Evolutionary conservation across 2,113 vertebrate genomes (phyloP), one percentile per base, ranked within the genome.

Genomic region (Antigone vipio): DNA sequence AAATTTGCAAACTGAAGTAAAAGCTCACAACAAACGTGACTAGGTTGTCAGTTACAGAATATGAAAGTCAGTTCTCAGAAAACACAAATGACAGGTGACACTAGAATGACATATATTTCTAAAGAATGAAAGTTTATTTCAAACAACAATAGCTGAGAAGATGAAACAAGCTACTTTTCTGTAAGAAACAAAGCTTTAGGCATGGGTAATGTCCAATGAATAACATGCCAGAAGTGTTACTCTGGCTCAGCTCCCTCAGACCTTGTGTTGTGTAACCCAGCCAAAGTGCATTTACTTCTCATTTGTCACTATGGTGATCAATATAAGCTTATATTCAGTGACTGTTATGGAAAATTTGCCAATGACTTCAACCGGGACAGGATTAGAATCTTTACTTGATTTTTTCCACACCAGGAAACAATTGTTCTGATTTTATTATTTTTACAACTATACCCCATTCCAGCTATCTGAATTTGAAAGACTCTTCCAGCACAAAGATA

Each of bases 251-350:
- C 50, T 92, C 63, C 49, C 20, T 58, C 27, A 62, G 30, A 15
- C 34, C 53, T 84, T 62, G 38, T 66, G 15, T 88, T 88, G 17
- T 93, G 38, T 80, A 86, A 88, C 17, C 32, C 47, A 84, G 60
- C 23, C 12, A 8, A 92, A 83, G 63, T 29, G 38, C 76, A 69
- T 86, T 88, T 93, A 68, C 18, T 91, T 86, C 47, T 92, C 49
- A n/a, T 90, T 94, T 95, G 73, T 88, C 72, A 60, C 95, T 76
- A 38, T 62, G 59, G 55, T 86, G 72, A 93, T 69, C 32, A 77
- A 49, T 81, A 69, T 47, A 80, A 91, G 29, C 26, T 93, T 80
- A 56, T 45, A 88, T 53, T 32, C 30, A 91, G 16, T 34, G 19
- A 88, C 60, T n/a, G 26, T n/a, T 90, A 69, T 4, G 62, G 71